Conservation (phyloP, 2,888 invertebrate species). For the Chydorus sphaericus region DNA sequence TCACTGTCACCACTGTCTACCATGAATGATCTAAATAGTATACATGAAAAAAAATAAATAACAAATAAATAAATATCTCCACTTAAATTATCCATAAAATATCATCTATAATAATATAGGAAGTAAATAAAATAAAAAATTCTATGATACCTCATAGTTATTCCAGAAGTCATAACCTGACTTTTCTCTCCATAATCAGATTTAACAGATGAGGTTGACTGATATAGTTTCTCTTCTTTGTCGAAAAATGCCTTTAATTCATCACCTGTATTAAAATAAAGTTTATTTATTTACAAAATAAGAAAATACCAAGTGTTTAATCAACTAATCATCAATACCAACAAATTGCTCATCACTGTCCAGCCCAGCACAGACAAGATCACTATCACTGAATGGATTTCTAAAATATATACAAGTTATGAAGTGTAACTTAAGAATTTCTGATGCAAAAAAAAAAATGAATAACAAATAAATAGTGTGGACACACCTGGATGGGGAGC, state of each 20-base stretch:
- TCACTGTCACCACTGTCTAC: conserved; percentile 1
- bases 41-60: no score
- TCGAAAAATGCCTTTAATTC: neutral
- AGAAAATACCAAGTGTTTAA: neutral
- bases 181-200: conserved; percentile 1
- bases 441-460: no score
- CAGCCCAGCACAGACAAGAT: neutral
- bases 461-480: no score
- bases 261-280: neutral
- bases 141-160: neutral
- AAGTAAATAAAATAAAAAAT: neutral
- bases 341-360: neutral
- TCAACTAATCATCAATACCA: neutral
- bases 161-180: neutral
- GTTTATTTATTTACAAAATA: neutral
- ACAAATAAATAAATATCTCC: no score
- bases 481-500: no score
- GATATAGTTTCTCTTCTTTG: neutral
- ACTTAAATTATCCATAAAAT: neutral
- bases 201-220: neutral
- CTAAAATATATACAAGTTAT: no score
- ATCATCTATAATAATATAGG: neutral
- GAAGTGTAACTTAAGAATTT: no score
- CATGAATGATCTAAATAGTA: neutral
- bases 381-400: neutral